Percentiles rank a stretch among this genome's conserved stretches.
Conservation (phyloP, 2,888 invertebrate species). For the Leptinotarsa haldemani region DNA sequence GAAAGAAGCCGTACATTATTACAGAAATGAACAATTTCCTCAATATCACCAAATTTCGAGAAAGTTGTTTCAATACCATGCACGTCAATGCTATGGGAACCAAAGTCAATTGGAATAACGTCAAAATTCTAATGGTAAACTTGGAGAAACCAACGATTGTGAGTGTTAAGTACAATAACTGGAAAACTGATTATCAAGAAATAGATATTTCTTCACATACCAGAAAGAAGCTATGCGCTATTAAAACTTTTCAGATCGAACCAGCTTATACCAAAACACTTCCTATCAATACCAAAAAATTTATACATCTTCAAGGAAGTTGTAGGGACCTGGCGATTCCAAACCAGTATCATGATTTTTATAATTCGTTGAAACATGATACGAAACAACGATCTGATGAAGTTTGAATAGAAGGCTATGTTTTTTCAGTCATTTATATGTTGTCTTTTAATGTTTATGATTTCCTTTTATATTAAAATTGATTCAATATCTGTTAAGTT, state of each 20-base stretch:
- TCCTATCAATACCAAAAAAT: too few species aligned
- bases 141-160: neutral
- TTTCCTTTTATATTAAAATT: constrained; percentile 3
- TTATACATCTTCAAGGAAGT: too few species aligned
- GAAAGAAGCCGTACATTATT: too few species aligned
- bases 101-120: too few species aligned
- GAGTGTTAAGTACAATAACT: neutral
- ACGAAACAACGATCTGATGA: neutral
- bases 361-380: neutral
- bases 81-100: too few species aligned
- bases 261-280: neutral
- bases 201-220: neutral
- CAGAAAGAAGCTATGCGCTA: neutral
- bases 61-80: too few species aligned
- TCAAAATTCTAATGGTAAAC: too few species aligned
- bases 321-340: too few species aligned
- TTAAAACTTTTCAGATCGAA: neutral
- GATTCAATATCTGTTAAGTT: neutral
- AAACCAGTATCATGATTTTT: neutral
- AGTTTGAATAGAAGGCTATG: neutral
- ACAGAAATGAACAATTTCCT: too few species aligned
- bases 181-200: neutral
- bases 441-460: neutral
- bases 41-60: too few species aligned
- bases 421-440: neutral